Evolutionary conservation across 2,797 vertebrate species (phyloP).

Genomic region (Malurus leucopterus): DNA sequence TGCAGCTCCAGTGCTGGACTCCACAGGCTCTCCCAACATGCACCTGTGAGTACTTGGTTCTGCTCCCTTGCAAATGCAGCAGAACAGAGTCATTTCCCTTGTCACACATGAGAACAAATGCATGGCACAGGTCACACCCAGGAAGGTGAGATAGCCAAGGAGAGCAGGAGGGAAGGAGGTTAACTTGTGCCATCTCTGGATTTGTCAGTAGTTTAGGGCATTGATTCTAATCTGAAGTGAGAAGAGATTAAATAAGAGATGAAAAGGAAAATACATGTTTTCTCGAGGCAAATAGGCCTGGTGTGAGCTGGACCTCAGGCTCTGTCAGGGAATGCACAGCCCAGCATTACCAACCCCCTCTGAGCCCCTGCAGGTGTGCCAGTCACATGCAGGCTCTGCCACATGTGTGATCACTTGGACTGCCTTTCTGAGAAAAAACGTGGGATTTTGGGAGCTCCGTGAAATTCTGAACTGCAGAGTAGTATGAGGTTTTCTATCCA

Average conservation of each 20-base stretch:
- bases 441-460: neutral
- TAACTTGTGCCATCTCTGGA: neutral
- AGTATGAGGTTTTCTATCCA: neutral
- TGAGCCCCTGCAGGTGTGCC: neutral
- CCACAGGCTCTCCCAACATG: neutral
- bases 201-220: neutral
- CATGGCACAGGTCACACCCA: neutral
- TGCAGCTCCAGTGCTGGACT: constrained; percentile 23
- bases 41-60: constrained; percentile 59
- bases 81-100: neutral
- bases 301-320: neutral
- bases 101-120: neutral
- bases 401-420: neutral
- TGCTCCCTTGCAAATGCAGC: neutral
- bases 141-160: neutral
- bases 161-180: neutral
- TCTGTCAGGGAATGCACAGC: neutral
- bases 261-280: neutral
- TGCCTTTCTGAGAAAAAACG: neutral
- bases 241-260: neutral
- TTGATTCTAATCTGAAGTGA: neutral
- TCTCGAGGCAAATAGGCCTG: neutral
- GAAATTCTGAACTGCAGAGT: neutral
- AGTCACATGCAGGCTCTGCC: neutral
- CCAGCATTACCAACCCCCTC: neutral